Evolutionary conservation across 2,797 vertebrate species (phyloP).

Genomic region (Sebastes taczanowskii): DNA sequence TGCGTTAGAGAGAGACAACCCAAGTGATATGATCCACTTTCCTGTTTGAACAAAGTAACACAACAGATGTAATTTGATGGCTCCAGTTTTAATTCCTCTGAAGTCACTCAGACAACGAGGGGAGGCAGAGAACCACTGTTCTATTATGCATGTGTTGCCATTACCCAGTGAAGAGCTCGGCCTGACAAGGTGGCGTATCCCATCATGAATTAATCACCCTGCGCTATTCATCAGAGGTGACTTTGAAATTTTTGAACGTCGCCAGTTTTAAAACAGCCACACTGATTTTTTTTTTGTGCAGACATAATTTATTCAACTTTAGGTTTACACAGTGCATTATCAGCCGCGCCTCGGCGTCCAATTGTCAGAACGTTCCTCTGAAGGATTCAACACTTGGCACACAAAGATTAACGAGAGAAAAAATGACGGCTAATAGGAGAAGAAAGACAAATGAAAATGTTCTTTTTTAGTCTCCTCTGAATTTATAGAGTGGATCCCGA

Average conservation of each 20-base stretch:
- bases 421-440: neutral
- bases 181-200: slow-evolving; percentile 64
- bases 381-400: slow-evolving; percentile 30
- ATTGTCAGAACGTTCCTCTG: slow-evolving; percentile 30
- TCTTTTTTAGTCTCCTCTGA: slow-evolving; percentile 9
- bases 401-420: slow-evolving; percentile 11
- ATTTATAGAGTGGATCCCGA: neutral
- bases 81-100: slow-evolving; percentile 60
- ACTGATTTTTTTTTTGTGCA: slow-evolving; percentile 9
- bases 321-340: slow-evolving; percentile 16
- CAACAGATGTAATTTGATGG: slow-evolving; percentile 64
- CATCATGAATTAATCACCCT: slow-evolving; percentile 73
- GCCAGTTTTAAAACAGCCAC: slow-evolving; percentile 45
- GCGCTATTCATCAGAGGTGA: slow-evolving; percentile 69
- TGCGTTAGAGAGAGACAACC: neutral
- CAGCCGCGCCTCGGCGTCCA: neutral
- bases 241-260: slow-evolving; percentile 65
- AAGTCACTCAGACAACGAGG: slow-evolving; percentile 40
- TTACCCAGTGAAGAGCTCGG: slow-evolving; percentile 55
- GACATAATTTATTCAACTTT: slow-evolving; percentile 48
- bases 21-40: neutral
- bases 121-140: slow-evolving; percentile 44
- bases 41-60: slow-evolving; percentile 16
- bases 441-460: slow-evolving; percentile 38
- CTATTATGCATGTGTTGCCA: slow-evolving; percentile 72